Percentiles rank a stretch among this genome's conserved stretches.
phyloP scores from a whole-genome alignment of 2,888 invertebrate species.

The Callyntrura sp. region DNA sequence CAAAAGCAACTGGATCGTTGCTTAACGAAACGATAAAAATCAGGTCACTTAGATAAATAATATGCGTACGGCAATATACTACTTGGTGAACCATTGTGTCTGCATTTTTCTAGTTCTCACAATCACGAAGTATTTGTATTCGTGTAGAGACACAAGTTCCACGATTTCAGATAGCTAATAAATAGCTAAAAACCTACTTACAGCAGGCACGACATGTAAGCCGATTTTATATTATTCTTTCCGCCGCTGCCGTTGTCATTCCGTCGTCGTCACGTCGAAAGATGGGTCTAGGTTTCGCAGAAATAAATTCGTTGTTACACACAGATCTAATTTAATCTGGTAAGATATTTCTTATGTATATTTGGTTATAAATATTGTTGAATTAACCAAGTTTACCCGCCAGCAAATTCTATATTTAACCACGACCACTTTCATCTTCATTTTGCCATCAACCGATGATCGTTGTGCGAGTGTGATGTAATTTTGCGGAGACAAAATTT shows the following conservation, averaged over 20 bases:
- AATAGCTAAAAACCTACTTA: neutral
- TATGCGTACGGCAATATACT: slow-evolving; percentile 75
- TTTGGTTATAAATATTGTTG: neutral
- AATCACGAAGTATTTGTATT: no score
- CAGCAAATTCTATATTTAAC: slow-evolving; percentile 68
- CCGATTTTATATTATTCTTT: no score
- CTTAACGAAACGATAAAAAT: slow-evolving; percentile 67
- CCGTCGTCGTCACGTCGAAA: slow-evolving; percentile 23
- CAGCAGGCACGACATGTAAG: no score
- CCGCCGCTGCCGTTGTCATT: neutral
- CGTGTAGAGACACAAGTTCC: neutral
- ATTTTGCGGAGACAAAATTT: slow-evolving; percentile 38
- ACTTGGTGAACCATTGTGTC: slow-evolving; percentile 70
- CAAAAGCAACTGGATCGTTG: slow-evolving; percentile 36
- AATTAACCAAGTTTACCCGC: slow-evolving; percentile 10
- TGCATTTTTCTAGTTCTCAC: slow-evolving; percentile 39
- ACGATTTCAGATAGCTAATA: neutral
- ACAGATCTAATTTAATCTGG: neutral
- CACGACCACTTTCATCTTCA: slow-evolving; percentile 66
- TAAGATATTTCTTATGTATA: no score
- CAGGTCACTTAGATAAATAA: slow-evolving; percentile 74
- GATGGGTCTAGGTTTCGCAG: slow-evolving; percentile 71
- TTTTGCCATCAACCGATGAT: slow-evolving; percentile 8
- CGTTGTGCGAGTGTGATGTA: slow-evolving; percentile 56
- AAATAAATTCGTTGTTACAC: slow-evolving; percentile 13